Evolutionary conservation across 1,140 invertebrate species (phyloP).

Genomic region (Procambarus clarkii): DNA sequence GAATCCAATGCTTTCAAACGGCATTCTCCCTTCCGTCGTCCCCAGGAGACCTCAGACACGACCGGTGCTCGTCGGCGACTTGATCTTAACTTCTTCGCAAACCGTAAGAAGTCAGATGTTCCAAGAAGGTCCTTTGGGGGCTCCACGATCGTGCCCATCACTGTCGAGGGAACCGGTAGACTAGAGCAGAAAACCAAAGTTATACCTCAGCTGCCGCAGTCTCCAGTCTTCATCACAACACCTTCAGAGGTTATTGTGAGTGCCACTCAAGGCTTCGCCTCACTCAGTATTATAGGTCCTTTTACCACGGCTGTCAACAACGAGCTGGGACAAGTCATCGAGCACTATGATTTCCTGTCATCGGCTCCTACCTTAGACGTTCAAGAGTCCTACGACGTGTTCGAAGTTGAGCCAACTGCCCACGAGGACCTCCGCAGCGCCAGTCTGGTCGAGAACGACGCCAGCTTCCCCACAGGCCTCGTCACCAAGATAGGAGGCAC

Average conservation of each 20-base stretch:
- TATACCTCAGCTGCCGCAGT: neutral
- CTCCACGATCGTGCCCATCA: slow-evolving; percentile 70
- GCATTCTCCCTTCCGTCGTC: slow-evolving; percentile 8
- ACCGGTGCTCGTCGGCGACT: slow-evolving; percentile 26
- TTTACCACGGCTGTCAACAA: slow-evolving; percentile 68
- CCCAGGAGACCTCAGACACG: neutral
- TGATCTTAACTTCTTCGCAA: slow-evolving; percentile 50
- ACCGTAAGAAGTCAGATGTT: slow-evolving; percentile 45
- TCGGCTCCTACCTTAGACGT: slow-evolving; percentile 33
- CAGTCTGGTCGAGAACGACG: neutral
- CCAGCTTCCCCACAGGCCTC: slow-evolving; percentile 80
- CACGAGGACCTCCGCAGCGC: neutral
- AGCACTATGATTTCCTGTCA: slow-evolving; percentile 62
- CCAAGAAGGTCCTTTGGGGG: slow-evolving; percentile 10
- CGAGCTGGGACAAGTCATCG: slow-evolving; percentile 64
- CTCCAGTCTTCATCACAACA: slow-evolving; percentile 18
- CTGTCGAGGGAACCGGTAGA: slow-evolving; percentile 62
- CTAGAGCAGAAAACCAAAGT: slow-evolving; percentile 3
- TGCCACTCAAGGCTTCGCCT: slow-evolving; percentile 66
- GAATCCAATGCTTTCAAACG: neutral
- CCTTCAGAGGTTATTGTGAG: slow-evolving; percentile 67
- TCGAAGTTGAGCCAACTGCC: slow-evolving; percentile 75
- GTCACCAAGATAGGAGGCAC: slow-evolving; percentile 89
- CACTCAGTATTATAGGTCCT: slow-evolving; percentile 64
- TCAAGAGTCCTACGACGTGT: slow-evolving; percentile 44